Base-by-base conservation (phyloP, 1,140 invertebrate species). In the Conus betulinus region DNA sequence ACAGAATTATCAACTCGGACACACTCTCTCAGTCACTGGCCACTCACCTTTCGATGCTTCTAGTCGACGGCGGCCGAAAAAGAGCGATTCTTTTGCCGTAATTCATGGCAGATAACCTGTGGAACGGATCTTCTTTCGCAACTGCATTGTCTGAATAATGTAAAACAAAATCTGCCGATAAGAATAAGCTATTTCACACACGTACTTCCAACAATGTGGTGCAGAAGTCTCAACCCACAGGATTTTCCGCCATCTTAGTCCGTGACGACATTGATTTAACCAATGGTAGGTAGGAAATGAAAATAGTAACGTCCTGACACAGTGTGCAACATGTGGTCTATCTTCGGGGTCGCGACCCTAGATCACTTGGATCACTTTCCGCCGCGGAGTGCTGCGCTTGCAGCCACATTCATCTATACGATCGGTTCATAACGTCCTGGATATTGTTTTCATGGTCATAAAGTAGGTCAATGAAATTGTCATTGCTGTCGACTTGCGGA, bases 41-140 rank as follows among this genome's bases (percentile, higher is more conserved):
- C 67, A 25, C 82, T 84, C n/a, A 84, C 82, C 82, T 84, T 67
- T 84, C 82, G 53, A 84, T 84, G 82, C 82, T 84, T 67, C 82
- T 7, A 84, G 8, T 83, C 52, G 81, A 84, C 57, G 82, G 82
- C 23, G 82, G 57, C 23, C 82, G 82, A 63, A 84, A 84, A 20
- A 84, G 82, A 27, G 82, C 82, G 51, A 84, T 84, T 84, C 82
- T 84, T 20, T 84, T 84, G 82, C 82, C 82, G 82, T 84, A 84
- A 84, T 84, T 84, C 82, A 84, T 84, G 27, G 82, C 82, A 60
- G 25, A 84, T 63, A 53, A 63, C 82, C 82, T 60, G 15, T 53
- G 27, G 55, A 60, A 52, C 20, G n/a, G 23, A 63, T 67, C 25
- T 39, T 3, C 53, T 52, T 8, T 39, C 25, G 57, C 57, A 84